Conservation (phyloP, 1,140 invertebrate genomes). For the Mactra quadrangularis region DNA sequence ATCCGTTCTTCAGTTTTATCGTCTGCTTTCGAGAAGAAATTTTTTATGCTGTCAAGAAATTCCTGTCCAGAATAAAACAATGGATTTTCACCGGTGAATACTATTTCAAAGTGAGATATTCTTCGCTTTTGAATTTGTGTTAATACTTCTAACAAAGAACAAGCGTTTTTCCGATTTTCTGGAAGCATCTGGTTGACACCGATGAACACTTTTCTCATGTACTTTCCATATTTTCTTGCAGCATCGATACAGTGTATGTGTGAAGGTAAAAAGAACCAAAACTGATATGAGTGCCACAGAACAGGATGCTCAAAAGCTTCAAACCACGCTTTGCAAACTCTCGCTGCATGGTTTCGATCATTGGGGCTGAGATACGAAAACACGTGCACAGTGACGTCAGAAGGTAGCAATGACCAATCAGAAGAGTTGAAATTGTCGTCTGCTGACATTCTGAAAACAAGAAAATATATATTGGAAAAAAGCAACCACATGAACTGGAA, state of each 20-base stretch:
- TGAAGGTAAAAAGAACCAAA: conserved; percentile 55
- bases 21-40: conserved; percentile 58
- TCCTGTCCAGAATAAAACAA: conserved; percentile 72
- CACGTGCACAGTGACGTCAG: conserved; percentile 64
- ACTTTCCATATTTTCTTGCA: conserved; percentile 57
- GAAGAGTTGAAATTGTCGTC: no score
- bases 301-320: conserved; percentile 58
- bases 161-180: conserved; percentile 63
- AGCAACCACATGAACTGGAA: no score
- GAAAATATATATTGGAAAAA: no score
- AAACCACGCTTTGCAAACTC: conserved; percentile 62
- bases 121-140: conserved; percentile 49
- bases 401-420: conserved; percentile 63
- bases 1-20: background rate
- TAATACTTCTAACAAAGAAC: conserved; percentile 57
- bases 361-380: conserved; percentile 61
- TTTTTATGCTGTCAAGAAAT: conserved; percentile 60
- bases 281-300: conserved; percentile 62
- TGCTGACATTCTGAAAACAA: no score
- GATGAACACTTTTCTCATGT: conserved; percentile 52
- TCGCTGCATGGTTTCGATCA: conserved; percentile 61
- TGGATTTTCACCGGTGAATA: conserved; percentile 71
- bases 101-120: conserved; percentile 58
- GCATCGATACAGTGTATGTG: conserved; percentile 33
- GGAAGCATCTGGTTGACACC: conserved; percentile 46